phyloP scores from a whole-genome alignment of 2,888 invertebrate species.

The Drosophila peninsularis region DNA sequence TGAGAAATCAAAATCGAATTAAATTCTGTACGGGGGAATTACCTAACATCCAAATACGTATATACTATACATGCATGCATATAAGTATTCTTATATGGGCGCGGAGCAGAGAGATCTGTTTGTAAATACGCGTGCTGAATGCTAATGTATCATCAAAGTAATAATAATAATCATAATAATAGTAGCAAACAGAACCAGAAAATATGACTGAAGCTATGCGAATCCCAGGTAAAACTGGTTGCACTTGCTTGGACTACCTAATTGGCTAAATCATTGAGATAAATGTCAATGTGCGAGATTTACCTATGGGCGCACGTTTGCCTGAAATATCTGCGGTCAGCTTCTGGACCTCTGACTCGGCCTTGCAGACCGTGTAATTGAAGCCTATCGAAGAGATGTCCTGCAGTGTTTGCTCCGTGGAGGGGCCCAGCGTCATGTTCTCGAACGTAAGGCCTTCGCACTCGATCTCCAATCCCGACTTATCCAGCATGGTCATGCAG shows the following conservation, averaged over 20 bases:
- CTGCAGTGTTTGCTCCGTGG: constrained; percentile 51
- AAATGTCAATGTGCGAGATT: constrained; percentile 7
- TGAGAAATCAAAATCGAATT: constrained; percentile 45
- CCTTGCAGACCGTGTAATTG: constrained; percentile 83
- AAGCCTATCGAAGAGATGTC: constrained; percentile 67
- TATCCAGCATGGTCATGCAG: constrained; percentile 82
- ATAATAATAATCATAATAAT: not conserved
- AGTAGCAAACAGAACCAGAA: constrained; percentile 39
- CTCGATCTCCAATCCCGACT: constrained; percentile 79
- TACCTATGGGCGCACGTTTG: constrained; percentile 84
- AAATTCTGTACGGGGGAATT: constrained; percentile 37
- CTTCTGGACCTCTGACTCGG: constrained; percentile 83
- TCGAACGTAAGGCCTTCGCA: constrained; percentile 78
- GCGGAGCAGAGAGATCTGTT: not conserved
- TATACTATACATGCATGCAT: not conserved
- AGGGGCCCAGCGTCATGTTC: constrained; percentile 72
- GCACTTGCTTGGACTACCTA: constrained; percentile 26
- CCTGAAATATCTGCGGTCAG: constrained; percentile 82
- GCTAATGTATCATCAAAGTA: constrained; percentile 30
- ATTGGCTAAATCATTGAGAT: not conserved
- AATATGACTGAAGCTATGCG: constrained; percentile 25
- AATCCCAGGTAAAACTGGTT: constrained; percentile 50
- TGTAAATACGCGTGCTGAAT: not conserved
- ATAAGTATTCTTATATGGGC: not conserved
- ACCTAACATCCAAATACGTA: not conserved